Base-by-base conservation (phyloP, 2,113 vertebrate genomes). In the Porphyrio hochstetteri region DNA sequence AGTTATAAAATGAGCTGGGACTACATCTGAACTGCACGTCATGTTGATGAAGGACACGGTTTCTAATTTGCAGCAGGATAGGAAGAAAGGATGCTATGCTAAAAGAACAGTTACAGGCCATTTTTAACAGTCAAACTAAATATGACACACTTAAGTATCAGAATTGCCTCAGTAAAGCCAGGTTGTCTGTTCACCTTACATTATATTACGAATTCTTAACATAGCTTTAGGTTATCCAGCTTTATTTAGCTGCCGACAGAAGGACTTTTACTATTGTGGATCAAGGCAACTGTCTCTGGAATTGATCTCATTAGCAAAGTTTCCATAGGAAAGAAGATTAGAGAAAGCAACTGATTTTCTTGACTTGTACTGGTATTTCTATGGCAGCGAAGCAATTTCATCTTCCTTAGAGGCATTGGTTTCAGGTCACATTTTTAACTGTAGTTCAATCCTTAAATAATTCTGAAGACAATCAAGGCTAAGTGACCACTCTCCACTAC, bases 301-400 rank as follows among this genome's bases (percentile, higher is more conserved):
- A 96, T 96, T 96, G 92, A 96, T 97, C 97, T 97, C 95, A 97
- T 97, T 97, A 97, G 93, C 56, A 92, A 97, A 97, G 96, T 97
- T 97, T 97, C 91, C 84, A 94, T 87, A 92, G 91, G 96, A 96
- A 97, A 88, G 95, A 46, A 96, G 93, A 96, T 97, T 95, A 92
- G 74, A 46, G 94, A 75, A 75, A 96, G 69, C 77, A 89, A 95
- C 94, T 93, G 95, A 97, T 95, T 96, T 96, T 94, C 94, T 88
- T 96, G 93, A 95, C 92, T 97, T 12, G 64, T 19, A 56, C 96
- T 96, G 85, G 92, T 97, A 97, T 96, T 93, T 92, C 93, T 95
- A 21, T 89, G 95, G 93, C 97, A 96, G 59, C 8, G 1, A 69
- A 93, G 91, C 76, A 84, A 91, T 93, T 96, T 48, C 31, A 0